A percentile compares a stretch with the other conserved stretches of the same genome.
Evolutionary conservation across 2,888 invertebrate species (phyloP).

Genomic region (Melieria picta): DNA sequence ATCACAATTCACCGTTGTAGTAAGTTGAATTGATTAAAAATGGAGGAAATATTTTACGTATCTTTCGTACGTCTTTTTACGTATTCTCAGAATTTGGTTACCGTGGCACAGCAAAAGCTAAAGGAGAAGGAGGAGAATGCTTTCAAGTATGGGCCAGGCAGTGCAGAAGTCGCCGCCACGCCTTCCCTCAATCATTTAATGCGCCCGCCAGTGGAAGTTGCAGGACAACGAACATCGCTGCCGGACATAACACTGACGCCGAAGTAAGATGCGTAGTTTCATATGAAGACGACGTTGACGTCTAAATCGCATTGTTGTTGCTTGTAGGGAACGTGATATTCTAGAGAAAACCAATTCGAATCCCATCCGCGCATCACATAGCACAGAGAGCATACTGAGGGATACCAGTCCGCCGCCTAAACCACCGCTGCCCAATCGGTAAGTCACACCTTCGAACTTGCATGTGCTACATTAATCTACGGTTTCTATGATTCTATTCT

Average conservation of each 20-base stretch:
- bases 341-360: conserved; percentile 67
- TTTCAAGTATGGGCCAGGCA: conserved; percentile 54
- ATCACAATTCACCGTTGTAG: too few species aligned
- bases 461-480: not conserved
- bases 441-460: conserved; percentile 39
- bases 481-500: not conserved
- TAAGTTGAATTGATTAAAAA: too few species aligned
- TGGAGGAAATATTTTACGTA: too few species aligned
- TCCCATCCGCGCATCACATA: conserved; percentile 80
- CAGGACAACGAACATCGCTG: conserved; percentile 74
- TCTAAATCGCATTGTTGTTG: not conserved
- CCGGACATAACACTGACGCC: conserved; percentile 87
- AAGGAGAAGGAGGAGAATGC: conserved; percentile 68
- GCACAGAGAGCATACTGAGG: conserved; percentile 81
- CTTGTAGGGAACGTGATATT: conserved; percentile 62
- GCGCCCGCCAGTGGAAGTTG: conserved; percentile 64
- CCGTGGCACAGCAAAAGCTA: conserved; percentile 85
- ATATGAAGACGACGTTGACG: not conserved
- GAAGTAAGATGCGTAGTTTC: conserved; percentile 69
- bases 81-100: conserved; percentile 73
- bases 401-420: conserved; percentile 85
- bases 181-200: conserved; percentile 56
- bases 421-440: conserved; percentile 86
- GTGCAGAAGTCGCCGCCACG: conserved; percentile 45
- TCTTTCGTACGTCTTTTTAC: too few species aligned